Base-by-base conservation (phyloP, 2,797 vertebrate species). In the Dicrostonyx torquatus region DNA sequence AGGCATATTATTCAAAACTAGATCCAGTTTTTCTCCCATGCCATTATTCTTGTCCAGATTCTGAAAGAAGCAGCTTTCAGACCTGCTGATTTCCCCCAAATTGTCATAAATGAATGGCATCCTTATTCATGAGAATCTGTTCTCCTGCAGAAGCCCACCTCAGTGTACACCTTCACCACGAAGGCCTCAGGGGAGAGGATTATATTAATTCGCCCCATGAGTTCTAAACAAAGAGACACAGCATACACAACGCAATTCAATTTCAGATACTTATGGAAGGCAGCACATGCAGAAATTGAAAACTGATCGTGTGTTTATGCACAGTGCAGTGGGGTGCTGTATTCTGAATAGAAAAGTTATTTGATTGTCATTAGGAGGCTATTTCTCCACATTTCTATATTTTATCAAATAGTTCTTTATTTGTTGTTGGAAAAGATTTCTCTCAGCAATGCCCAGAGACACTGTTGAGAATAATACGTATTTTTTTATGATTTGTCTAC, bases 1-100 rank as follows among this genome's bases (percentile, higher is more conserved):
- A 92, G 70, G 93, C 95, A 50, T 96, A 95, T 97, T 91, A 97
- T 96, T 97, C 97, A 97, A 98, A 97, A 97, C 97, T 97, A 98
- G 94, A 96, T 53, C 94, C 3, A 34, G 78, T 87, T 97, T 96
- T 97, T 94, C 79, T 91, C 64, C n/a, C 89, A 92, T 96, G 94
- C 90, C 68, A 95, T 97, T 97, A 98, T 95, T 94, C 88, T 94
- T 94, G 68, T 93, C 95, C 97, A 97, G 97, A 97, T 97, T 89
- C 96, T 97, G 77, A 97, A 94, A 89, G 66, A 85, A 48, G 2
- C 82, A 97, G 87, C n/a, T 93, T 97, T 97, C 94, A 98, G 97
- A 79, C 87, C 40, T 90, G 78, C 89, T 97, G 82, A 1, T 91
- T 85, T 90, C 55, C 66, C 64, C 76, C 5, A 93, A 93, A 90